A percentile compares a stretch with the other conserved stretches of the same genome.
Conservation (phyloP, 2,113 vertebrate species). For the Forbesichthys papilliferus region DNA sequence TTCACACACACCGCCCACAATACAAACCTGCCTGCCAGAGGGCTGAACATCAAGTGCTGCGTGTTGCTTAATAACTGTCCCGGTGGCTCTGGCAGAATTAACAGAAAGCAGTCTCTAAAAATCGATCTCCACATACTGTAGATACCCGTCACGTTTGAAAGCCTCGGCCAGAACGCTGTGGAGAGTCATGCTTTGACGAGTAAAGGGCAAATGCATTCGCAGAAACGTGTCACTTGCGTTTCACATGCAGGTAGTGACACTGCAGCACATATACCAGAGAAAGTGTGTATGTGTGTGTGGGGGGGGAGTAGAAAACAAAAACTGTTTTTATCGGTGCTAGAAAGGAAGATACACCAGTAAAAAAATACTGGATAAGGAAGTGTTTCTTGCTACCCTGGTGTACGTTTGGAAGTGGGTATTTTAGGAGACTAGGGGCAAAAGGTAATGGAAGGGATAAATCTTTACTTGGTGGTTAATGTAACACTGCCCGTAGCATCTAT, state of each 20-base stretch:
- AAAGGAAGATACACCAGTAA: slow-evolving; percentile 18
- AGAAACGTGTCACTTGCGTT: slow-evolving; percentile 50
- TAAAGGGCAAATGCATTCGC: slow-evolving; percentile 56
- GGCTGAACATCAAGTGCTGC: slow-evolving; percentile 66
- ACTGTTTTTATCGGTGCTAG: slow-evolving; percentile 13
- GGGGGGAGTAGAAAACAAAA: background rate
- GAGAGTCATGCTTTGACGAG: slow-evolving; percentile 51
- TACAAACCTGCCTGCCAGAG: slow-evolving; percentile 62
- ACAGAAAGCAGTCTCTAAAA: slow-evolving; percentile 49
- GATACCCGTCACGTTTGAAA: slow-evolving; percentile 64
- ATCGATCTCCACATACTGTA: slow-evolving; percentile 38
- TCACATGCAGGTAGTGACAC: slow-evolving; percentile 38
- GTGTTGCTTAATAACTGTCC: slow-evolving; percentile 63
- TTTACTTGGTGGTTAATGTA: slow-evolving; percentile 52
- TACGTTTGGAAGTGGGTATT: slow-evolving; percentile 38
- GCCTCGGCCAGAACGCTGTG: slow-evolving; percentile 19
- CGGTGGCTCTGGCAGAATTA: slow-evolving; percentile 65
- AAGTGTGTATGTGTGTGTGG: background rate
- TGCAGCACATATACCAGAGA: slow-evolving; percentile 11
- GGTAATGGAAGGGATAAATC: slow-evolving; percentile 60
- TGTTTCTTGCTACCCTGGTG: background rate
- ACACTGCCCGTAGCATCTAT: slow-evolving; percentile 28
- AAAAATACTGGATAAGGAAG: slow-evolving; percentile 10
- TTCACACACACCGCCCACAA: slow-evolving; percentile 64
- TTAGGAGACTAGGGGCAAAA: slow-evolving; percentile 38